phyloP scores from a whole-genome alignment of 2,113 vertebrate species.

The Oreocharis arfaki region DNA sequence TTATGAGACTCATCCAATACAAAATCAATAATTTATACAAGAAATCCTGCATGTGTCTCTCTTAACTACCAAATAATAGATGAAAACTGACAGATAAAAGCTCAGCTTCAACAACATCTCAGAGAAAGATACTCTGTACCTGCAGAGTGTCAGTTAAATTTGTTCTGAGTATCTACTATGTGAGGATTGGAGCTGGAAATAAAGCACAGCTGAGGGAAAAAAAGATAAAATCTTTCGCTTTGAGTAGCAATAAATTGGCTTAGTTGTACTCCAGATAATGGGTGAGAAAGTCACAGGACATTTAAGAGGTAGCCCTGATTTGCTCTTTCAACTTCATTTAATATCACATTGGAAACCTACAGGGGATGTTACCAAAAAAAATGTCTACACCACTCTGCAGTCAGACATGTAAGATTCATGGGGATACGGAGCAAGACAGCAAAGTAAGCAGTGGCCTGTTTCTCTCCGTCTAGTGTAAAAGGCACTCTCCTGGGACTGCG shows the following conservation, averaged over 20 bases:
- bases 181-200: slow-evolving; percentile 18
- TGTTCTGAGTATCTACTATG: not conserved
- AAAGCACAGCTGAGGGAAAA: not conserved
- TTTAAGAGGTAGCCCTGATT: not conserved
- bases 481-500: not conserved
- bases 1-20: slow-evolving; percentile 12
- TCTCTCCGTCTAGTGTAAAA: not conserved
- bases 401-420: not conserved
- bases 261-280: not conserved
- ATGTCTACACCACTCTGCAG: not conserved
- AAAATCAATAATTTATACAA: slow-evolving; percentile 54
- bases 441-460: not conserved
- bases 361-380: not conserved
- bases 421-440: not conserved
- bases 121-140: not conserved
- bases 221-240: not conserved
- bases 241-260: not conserved
- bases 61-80: slow-evolving; percentile 53
- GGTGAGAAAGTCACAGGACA: not conserved
- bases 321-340: not conserved
- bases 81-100: slow-evolving; percentile 59
- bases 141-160: not conserved
- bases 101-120: not conserved
- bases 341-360: not conserved
- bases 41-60: slow-evolving; percentile 20